These are phyloP conservation scores for Montipora capitata DNA, from an alignment of 92 coral and sea anemone genomes.

Conservation along the genomic window DNA sequence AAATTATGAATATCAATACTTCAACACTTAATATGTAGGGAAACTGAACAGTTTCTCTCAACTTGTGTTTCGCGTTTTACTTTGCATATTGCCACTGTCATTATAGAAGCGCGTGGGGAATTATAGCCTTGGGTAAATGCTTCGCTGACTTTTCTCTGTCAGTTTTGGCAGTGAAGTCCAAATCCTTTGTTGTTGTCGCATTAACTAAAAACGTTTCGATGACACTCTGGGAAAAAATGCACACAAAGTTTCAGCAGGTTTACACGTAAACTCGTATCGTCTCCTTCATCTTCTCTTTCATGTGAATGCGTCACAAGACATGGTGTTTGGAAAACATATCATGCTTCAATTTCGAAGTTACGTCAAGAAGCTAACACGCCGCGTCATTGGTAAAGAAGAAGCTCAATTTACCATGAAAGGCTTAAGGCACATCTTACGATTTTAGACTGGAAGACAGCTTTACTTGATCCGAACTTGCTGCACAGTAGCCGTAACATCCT, in stretches of 20 bases:
- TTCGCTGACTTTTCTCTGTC: neutral
- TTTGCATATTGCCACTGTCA: neutral
- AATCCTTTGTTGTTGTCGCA: neutral
- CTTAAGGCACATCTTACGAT: neutral
- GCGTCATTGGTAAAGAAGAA: neutral
- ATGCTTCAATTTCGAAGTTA: neutral
- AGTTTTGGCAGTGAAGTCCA: neutral
- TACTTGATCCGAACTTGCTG: conserved; percentile 33
- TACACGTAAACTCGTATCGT: neutral
- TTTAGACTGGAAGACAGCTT: conserved; percentile 5
- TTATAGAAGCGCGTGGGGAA: neutral
- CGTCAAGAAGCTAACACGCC: neutral
- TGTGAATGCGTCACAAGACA: neutral
- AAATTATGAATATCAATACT: no score
- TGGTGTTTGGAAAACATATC: conserved; percentile 7
- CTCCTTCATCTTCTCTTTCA: neutral
- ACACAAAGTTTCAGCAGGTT: neutral
- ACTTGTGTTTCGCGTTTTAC: neutral
- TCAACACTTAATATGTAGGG: no score
- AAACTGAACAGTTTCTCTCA: neutral
- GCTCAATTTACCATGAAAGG: neutral
- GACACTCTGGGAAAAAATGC: no score
- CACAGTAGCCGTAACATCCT: conserved; percentile 60
- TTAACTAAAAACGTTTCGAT: neutral
- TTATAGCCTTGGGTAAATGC: neutral